Conservation (phyloP, 2,113 vertebrate species). For the Fulmarus glacialis region DNA sequence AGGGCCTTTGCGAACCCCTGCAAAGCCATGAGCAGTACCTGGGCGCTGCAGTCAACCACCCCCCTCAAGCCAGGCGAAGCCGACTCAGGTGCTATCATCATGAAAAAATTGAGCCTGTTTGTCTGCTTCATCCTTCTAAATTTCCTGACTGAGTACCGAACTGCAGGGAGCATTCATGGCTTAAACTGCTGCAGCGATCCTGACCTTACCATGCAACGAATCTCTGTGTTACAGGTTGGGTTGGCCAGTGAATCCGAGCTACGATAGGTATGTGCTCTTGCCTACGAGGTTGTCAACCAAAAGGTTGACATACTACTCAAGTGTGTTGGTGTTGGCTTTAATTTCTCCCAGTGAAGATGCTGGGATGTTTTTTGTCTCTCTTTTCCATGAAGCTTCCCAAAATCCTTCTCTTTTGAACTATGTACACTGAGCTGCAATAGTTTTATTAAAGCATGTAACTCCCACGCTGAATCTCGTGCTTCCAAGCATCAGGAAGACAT, state of each 20-base stretch:
- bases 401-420: background rate
- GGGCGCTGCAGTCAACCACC: background rate
- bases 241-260: background rate
- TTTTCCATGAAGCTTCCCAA: background rate
- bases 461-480: background rate
- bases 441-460: background rate
- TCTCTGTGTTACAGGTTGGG: background rate
- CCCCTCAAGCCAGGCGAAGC: background rate
- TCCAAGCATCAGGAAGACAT: background rate
- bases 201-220: background rate
- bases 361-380: background rate
- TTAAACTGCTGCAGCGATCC: background rate
- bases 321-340: background rate
- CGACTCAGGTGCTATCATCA: background rate
- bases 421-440: background rate
- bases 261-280: background rate
- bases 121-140: background rate
- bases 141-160: background rate
- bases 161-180: background rate
- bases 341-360: background rate
- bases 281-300: background rate
- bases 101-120: background rate
- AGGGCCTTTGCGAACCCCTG: background rate
- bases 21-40: background rate
- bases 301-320: background rate